Evolutionary conservation across 2,888 invertebrate species (phyloP), one percentile per base, ranked within the genome.

Genomic region (Ectemnius continuus): DNA sequence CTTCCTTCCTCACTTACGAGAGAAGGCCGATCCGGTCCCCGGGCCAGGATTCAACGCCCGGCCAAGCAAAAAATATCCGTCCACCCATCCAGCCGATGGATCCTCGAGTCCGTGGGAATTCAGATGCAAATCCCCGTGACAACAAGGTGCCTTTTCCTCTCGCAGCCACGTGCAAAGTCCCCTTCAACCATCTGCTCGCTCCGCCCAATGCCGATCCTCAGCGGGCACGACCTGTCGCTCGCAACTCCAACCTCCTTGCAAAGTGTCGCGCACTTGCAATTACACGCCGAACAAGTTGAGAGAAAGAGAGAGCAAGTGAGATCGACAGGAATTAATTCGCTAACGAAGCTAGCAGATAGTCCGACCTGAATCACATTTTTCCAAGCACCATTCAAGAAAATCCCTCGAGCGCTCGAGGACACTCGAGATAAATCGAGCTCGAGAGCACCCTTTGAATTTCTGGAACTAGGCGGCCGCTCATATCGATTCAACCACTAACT

Each of bases 41-140:
- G 36, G 16, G 58, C 58, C 59, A 46, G 16, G 58, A 66, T 20
- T 28, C 52, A 16, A 52, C 56, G 65, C 5, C 18, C 16, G 68
- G 57, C 67, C 75, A 82, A 82, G 69, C 75, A 82, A 82, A 80
- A 82, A 76, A 71, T 66, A 73, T 66, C 76, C 70, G 36, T 36
- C 36, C 36, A 36, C 36, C 36, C 36, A 36, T 36, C 61, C 68
- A 59, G n/a, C 16, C 63, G 23, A 62, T 46, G 61, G 63, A 48
- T 58, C 48, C 20, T 14, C 16, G 58, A 67, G 76, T 67, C 46
- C 79, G 74, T 83, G 83, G 78, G 81, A 83, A 83, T 83, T 81
- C 83, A 80, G 75, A 83, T 83, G 83, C 79, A 83, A 83, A 83
- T 83, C 74, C 62, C 16, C 58, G 64, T 73, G 76, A 70, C 73